phyloP scores from a whole-genome alignment of 2,797 vertebrate species.

The Myiothlypis coronata region DNA sequence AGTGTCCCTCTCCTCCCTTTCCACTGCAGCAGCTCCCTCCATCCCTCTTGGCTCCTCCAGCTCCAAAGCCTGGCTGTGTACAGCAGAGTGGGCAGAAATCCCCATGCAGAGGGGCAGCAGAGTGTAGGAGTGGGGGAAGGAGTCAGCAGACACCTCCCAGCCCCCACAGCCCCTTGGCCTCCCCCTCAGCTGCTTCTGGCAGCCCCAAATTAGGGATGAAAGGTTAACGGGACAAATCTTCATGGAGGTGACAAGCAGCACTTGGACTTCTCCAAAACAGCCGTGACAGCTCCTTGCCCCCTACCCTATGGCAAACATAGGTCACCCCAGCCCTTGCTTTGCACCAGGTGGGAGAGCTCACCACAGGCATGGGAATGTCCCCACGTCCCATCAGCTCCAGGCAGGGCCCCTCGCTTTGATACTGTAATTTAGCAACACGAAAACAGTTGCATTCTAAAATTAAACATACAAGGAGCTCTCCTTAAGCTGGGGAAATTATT shows the following conservation, averaged over 20 bases:
- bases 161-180: background rate
- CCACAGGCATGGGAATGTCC: background rate
- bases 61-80: background rate
- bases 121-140: background rate
- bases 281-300: background rate
- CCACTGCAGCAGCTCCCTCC: background rate
- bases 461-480: slow-evolving; percentile 27
- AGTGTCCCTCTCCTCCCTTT: background rate
- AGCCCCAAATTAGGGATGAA: background rate
- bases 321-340: background rate
- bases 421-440: slow-evolving; percentile 47
- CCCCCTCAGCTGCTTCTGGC: background rate
- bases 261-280: background rate
- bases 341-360: background rate
- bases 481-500: slow-evolving; percentile 62
- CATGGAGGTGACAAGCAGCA: background rate
- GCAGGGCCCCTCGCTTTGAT: background rate
- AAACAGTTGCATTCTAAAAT: slow-evolving; percentile 29
- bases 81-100: background rate
- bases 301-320: background rate
- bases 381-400: background rate
- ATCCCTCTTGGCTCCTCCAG: background rate
- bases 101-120: accelerated
- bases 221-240: accelerated
- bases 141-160: background rate